phyloP scores from a whole-genome alignment of 2,797 vertebrate genomes.

The Sarcophilus harrisii region DNA sequence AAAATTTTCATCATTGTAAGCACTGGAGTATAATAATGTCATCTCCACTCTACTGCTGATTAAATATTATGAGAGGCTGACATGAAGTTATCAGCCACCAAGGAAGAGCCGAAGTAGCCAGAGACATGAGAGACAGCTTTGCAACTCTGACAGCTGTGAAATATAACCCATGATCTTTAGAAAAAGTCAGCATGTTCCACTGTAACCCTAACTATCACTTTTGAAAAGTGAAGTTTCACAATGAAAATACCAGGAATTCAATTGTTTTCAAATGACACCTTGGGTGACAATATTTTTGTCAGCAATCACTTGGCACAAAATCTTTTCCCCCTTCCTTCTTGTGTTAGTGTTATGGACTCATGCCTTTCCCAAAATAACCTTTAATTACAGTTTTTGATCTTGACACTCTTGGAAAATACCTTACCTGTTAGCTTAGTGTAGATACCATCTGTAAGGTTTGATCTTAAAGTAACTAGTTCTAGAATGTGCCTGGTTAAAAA shows the following conservation, averaged over 20 bases:
- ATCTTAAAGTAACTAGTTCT: conserved; percentile 73
- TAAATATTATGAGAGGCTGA: conserved; percentile 38
- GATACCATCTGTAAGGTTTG: conserved; percentile 77
- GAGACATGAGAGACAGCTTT: neutral
- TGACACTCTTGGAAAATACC: conserved; percentile 74
- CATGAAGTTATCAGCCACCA: conserved; percentile 57
- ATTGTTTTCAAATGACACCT: conserved; percentile 68
- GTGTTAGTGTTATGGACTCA: conserved; percentile 52
- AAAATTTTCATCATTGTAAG: conserved; percentile 37
- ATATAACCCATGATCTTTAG: conserved; percentile 48
- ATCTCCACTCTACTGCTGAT: conserved; percentile 39
- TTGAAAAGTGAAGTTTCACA: conserved; percentile 44
- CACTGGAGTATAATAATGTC: conserved; percentile 26
- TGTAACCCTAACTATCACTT: conserved; percentile 44
- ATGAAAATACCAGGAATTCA: conserved; percentile 61
- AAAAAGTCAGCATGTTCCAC: conserved; percentile 60
- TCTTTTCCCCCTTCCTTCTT: conserved; percentile 36
- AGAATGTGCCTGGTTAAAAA: conserved; percentile 69
- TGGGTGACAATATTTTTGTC: conserved; percentile 67
- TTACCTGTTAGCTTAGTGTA: conserved; percentile 69
- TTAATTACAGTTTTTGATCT: conserved; percentile 79
- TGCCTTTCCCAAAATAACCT: conserved; percentile 74
- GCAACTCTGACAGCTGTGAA: conserved; percentile 44
- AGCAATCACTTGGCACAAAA: conserved; percentile 72
- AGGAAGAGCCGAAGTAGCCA: neutral